These are phyloP conservation scores for Dendrolimus pini DNA, from an alignment of 2,888 invertebrate species.

Conservation along the genomic window DNA sequence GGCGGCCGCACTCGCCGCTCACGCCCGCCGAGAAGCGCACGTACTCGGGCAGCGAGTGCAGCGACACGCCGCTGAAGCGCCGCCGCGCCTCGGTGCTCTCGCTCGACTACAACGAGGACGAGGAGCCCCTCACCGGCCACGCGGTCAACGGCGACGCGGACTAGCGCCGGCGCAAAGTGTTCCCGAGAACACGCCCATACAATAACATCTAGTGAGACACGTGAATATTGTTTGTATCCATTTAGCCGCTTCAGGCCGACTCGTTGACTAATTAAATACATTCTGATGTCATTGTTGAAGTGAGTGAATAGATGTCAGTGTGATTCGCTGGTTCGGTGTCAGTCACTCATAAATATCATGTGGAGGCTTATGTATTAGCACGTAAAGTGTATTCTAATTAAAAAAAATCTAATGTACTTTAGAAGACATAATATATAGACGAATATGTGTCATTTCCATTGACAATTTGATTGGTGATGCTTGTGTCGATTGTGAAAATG, in stretches of 20 bases:
- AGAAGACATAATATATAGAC: slow-evolving; percentile 57
- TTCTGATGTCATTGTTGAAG: slow-evolving; percentile 26
- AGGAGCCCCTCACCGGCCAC: slow-evolving; percentile 78
- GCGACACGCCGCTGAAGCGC: slow-evolving; percentile 75
- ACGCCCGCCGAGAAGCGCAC: slow-evolving; percentile 58
- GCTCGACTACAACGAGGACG: slow-evolving; percentile 85
- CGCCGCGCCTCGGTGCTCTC: slow-evolving; percentile 83
- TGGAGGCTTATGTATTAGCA: slow-evolving; percentile 51
- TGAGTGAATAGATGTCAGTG: slow-evolving; percentile 45
- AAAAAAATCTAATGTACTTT: slow-evolving; percentile 56
- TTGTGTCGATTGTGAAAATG: slow-evolving; percentile 59
- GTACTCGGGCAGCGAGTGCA: slow-evolving; percentile 59
- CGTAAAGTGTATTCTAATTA: slow-evolving; percentile 47
- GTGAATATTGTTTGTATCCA: slow-evolving; percentile 36
- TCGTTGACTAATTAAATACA: slow-evolving; percentile 37
- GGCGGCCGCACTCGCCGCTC: slow-evolving; percentile 10
- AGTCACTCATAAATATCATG: slow-evolving; percentile 37
- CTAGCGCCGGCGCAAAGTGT: slow-evolving; percentile 51
- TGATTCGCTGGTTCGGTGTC: slow-evolving; percentile 39
- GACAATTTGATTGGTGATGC: slow-evolving; percentile 62
- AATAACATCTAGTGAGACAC: slow-evolving; percentile 47
- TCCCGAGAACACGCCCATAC: slow-evolving; percentile 40
- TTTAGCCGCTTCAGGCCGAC: slow-evolving; percentile 28
- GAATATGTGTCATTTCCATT: slow-evolving; percentile 50
- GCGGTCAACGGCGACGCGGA: slow-evolving; percentile 81